Evolutionary conservation across 2,888 invertebrate genomes (phyloP).

Genomic region (Campoplex capitator): DNA sequence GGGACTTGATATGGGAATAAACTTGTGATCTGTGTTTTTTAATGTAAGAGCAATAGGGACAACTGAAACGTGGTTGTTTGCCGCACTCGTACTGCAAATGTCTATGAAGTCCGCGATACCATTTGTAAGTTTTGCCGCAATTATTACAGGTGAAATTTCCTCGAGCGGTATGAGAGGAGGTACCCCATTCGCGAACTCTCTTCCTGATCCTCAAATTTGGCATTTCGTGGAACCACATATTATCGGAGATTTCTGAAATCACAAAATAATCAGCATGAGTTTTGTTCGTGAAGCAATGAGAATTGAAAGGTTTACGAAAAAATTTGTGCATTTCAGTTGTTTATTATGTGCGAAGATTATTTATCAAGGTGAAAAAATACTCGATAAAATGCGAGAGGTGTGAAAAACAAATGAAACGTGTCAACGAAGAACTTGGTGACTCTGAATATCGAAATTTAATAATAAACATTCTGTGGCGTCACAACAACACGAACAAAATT

Average conservation of each 20-base stretch:
- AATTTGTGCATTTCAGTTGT: background rate
- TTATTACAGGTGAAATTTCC: constrained; percentile 70
- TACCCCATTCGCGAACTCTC: constrained; percentile 20
- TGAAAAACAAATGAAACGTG: background rate
- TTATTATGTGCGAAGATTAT: background rate
- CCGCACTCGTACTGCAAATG: constrained; percentile 83
- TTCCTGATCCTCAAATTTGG: background rate
- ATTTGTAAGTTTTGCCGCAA: constrained; percentile 79
- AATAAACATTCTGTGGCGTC: background rate
- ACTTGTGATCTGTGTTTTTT: constrained; percentile 78
- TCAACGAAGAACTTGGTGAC: constrained; percentile 1
- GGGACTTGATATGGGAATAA: constrained; percentile 77
- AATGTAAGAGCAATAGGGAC: constrained; percentile 78
- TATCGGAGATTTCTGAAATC: constrained; percentile 57
- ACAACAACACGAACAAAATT: background rate
- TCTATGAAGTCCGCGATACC: constrained; percentile 76
- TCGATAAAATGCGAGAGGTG: constrained; percentile 12
- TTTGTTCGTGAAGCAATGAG: background rate
- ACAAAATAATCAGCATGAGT: constrained; percentile 34
- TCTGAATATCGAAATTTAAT: background rate
- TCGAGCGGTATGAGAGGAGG: constrained; percentile 17
- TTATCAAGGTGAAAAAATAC: background rate
- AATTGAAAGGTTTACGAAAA: background rate
- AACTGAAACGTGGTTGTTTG: constrained; percentile 79
- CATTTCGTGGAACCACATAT: constrained; percentile 28